Evolutionary conservation across 2,797 vertebrate species (phyloP).

Genomic region (Masticophis lateralis): DNA sequence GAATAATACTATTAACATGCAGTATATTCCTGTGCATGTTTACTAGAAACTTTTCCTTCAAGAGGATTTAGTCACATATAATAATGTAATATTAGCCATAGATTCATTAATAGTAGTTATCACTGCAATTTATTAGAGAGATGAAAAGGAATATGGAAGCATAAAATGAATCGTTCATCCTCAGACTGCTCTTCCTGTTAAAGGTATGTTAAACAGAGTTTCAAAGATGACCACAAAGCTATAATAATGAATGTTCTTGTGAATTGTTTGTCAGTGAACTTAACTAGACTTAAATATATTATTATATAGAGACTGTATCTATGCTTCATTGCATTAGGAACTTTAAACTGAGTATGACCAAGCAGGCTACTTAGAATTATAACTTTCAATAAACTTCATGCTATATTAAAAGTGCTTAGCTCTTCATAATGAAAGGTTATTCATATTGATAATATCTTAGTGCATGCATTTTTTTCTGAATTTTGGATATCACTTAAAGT

Average conservation of each 20-base stretch:
- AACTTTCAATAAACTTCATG: background rate
- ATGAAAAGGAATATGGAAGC: background rate
- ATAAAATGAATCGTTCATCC: background rate
- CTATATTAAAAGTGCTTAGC: background rate
- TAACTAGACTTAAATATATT: background rate
- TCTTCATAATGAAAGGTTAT: rapidly evolving
- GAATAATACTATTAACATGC: background rate
- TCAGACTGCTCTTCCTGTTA: background rate
- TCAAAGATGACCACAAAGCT: background rate
- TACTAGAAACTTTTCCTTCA: background rate
- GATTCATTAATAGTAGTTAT: background rate
- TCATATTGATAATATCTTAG: background rate
- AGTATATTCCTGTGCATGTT: background rate
- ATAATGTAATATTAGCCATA: background rate
- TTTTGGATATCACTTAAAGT: background rate
- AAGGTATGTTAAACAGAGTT: background rate
- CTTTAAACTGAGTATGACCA: background rate
- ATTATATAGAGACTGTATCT: background rate
- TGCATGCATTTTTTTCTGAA: background rate
- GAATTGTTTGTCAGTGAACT: background rate
- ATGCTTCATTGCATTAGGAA: background rate
- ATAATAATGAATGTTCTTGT: background rate
- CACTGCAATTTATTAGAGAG: background rate
- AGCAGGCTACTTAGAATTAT: background rate
- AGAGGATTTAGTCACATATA: background rate